Conservation (phyloP, 2,888 invertebrate species). For the Leucozona laternaria region DNA sequence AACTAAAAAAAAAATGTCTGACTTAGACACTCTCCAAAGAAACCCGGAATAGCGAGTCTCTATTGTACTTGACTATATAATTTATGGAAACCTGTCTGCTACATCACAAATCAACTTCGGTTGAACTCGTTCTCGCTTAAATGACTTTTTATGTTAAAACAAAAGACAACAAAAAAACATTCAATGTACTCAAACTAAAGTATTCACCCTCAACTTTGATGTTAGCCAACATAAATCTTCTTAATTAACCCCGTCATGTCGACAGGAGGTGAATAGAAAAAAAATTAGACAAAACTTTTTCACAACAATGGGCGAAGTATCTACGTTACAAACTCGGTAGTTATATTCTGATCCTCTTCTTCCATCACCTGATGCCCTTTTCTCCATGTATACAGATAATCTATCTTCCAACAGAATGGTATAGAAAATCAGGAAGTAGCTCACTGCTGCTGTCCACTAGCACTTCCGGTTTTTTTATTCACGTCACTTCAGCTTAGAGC, state of each 20-base stretch:
- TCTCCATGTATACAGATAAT: not conserved
- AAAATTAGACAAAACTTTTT: not conserved
- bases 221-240: slow-evolving; percentile 28
- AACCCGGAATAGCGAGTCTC: not conserved
- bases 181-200: not conserved
- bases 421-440: slow-evolving; percentile 54
- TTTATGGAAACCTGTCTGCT: slow-evolving; percentile 43
- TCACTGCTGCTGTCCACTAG: slow-evolving; percentile 38
- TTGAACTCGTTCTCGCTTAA: slow-evolving; percentile 21
- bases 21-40: not conserved
- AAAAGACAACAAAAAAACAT: not conserved
- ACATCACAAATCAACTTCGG: slow-evolving; percentile 26
- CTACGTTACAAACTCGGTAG: not conserved
- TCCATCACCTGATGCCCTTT: slow-evolving; percentile 28
- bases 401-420: slow-evolving; percentile 28
- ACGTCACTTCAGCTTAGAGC: slow-evolving; percentile 27
- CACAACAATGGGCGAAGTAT: slow-evolving; percentile 33
- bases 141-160: slow-evolving; percentile 19
- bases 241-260: slow-evolving; percentile 24
- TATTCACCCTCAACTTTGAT: not conserved
- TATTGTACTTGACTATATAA: slow-evolving; percentile 1
- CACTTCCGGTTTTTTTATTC: slow-evolving; percentile 46
- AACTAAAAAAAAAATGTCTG: no score
- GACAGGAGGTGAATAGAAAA: slow-evolving; percentile 18
- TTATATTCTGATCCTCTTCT: slow-evolving; percentile 1